These are phyloP conservation scores for Unio delphinus DNA, from an alignment of 2,888 invertebrate species.

Conservation along the genomic window DNA sequence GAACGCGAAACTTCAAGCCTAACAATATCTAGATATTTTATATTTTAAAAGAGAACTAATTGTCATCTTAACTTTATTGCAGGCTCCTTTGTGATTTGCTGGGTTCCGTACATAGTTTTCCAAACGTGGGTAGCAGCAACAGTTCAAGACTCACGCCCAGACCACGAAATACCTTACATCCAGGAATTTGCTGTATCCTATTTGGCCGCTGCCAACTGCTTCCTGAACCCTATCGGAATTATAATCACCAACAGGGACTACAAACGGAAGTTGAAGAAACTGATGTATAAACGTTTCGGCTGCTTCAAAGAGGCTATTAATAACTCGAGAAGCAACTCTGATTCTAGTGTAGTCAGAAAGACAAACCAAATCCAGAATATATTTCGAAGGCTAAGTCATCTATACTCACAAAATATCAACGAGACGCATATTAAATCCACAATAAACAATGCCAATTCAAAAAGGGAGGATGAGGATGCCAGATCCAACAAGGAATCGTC, in stretches of 20 bases:
- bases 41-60: too few species aligned
- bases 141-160: conserved; percentile 17
- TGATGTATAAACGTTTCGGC: conserved; percentile 18
- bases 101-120: conserved; percentile 29
- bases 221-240: conserved; percentile 55
- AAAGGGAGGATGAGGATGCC: too few species aligned
- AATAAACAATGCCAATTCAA: too few species aligned
- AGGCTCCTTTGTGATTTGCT: conserved; percentile 35
- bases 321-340: conserved; percentile 17
- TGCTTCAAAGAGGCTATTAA: conserved; percentile 8
- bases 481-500: too few species aligned
- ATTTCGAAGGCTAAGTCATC: too few species aligned
- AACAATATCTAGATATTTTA: too few species aligned
- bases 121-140: conserved; percentile 31
- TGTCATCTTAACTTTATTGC: conserved; percentile 9
- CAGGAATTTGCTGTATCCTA: conserved; percentile 53
- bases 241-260: conserved; percentile 53
- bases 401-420: too few species aligned
- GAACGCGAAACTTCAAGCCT: too few species aligned
- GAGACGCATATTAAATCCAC: too few species aligned
- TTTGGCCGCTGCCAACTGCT: conserved; percentile 53
- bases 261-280: conserved; percentile 17
- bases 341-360: conserved; percentile 9
- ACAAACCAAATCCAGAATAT: neutral
- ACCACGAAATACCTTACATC: conserved; percentile 45